These are phyloP conservation scores for Adineta ricciae DNA, from an alignment of 2,888 invertebrate species.

Conservation along the genomic window DNA sequence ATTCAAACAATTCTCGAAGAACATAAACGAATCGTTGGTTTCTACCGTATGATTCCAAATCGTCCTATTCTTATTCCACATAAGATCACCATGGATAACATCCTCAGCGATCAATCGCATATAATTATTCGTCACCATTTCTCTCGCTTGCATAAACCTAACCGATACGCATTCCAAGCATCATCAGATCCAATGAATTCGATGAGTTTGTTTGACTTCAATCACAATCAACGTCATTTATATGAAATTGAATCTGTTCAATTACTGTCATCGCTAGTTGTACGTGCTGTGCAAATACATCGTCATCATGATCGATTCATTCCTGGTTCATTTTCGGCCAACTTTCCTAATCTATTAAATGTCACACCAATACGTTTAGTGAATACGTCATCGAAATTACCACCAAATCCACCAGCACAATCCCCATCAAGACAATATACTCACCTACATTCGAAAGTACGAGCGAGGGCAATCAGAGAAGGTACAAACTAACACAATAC, in stretches of 20 bases:
- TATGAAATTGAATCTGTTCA: not conserved
- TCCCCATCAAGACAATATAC: not conserved
- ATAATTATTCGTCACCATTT: not conserved
- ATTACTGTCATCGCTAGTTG: slow-evolving; percentile 4
- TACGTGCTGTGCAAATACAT: not conserved
- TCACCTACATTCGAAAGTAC: not conserved
- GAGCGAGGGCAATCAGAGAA: not conserved
- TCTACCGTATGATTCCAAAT: not conserved
- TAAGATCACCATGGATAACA: not conserved
- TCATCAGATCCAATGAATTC: not conserved
- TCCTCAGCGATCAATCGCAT: not conserved
- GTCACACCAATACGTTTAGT: not conserved
- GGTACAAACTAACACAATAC: not conserved
- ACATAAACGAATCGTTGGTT: not conserved
- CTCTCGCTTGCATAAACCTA: not conserved
- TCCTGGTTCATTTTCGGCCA: not conserved
- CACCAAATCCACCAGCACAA: not conserved
- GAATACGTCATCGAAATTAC: not conserved
- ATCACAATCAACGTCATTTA: not conserved
- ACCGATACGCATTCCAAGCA: not conserved
- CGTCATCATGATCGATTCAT: not conserved
- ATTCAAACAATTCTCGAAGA: not conserved
- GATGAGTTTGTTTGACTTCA: not conserved
- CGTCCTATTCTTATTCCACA: not conserved
- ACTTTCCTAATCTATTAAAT: not conserved